Evolutionary conservation across 2,797 vertebrate genomes (phyloP).

Genomic region (Bufotes viridis): DNA sequence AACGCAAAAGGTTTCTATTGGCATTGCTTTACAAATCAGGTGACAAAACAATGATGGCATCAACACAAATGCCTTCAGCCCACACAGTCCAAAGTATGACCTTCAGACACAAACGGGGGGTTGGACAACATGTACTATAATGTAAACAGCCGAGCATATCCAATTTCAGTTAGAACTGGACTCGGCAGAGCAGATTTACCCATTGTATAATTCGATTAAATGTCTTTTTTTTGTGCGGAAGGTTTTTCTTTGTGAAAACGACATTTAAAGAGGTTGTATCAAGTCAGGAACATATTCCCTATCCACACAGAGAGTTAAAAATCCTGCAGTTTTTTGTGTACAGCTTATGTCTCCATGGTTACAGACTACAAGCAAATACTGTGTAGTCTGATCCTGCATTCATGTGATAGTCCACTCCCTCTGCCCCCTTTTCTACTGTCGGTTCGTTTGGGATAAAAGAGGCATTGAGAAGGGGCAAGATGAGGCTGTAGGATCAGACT

Average conservation of each 20-base stretch:
- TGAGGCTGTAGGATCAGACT: not conserved
- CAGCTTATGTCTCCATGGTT: not conserved
- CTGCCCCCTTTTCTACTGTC: not conserved
- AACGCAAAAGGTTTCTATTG: not conserved
- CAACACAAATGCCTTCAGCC: slow-evolving; percentile 3
- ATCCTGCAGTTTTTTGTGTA: no score
- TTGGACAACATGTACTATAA: slow-evolving; percentile 46
- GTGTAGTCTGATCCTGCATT: not conserved
- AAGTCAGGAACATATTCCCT: not conserved
- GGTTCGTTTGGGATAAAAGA: not conserved
- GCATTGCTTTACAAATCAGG: no score
- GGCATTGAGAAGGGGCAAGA: not conserved
- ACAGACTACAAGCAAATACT: not conserved
- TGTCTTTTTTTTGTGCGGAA: not conserved
- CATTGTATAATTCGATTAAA: not conserved
- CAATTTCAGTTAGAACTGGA: not conserved
- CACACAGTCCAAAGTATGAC: slow-evolving; percentile 4
- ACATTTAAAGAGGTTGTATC: not conserved
- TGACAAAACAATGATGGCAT: slow-evolving; percentile 12
- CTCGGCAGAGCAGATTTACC: not conserved
- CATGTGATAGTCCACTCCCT: not conserved
- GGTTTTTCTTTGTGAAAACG: not conserved
- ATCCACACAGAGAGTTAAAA: no score
- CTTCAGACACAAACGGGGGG: slow-evolving; percentile 23
- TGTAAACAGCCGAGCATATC: slow-evolving; percentile 44